phyloP scores from a whole-genome alignment of 1,140 invertebrate genomes.

The Octopus sinensis region DNA sequence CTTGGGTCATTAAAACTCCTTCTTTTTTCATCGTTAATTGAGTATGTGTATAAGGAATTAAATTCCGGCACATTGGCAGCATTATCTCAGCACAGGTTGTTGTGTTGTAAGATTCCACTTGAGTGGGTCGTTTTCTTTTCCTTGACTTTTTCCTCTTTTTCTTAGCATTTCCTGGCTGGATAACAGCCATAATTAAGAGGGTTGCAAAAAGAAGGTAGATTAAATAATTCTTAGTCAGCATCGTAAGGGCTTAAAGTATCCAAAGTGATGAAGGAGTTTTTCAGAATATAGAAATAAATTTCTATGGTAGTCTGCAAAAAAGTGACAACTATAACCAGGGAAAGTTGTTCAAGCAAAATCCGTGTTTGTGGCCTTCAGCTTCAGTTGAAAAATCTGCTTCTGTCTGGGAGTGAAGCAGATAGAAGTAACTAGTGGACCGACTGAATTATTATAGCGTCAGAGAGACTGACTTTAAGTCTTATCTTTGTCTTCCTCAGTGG shows the following conservation, averaged over 20 bases:
- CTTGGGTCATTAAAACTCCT: slow-evolving; percentile 21
- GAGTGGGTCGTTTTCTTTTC: not conserved
- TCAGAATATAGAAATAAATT: too few relatives aligned
- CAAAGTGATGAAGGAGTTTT: not conserved
- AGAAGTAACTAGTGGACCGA: too few relatives aligned
- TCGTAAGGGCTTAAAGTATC: not conserved
- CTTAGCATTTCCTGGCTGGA: not conserved
- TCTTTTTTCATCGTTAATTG: slow-evolving; percentile 29
- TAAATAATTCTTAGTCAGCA: not conserved
- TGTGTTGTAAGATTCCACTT: not conserved
- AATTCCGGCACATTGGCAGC: slow-evolving; percentile 39
- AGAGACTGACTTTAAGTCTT: too few relatives aligned
- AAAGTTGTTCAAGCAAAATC: not conserved
- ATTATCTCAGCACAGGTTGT: slow-evolving; percentile 28
- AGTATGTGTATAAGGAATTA: slow-evolving; percentile 35
- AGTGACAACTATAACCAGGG: too few relatives aligned
- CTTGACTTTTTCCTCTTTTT: not conserved
- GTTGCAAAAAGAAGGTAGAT: not conserved
- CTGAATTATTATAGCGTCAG: too few relatives aligned
- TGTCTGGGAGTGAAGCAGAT: too few relatives aligned
- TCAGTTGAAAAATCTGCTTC: too few relatives aligned
- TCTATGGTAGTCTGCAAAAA: too few relatives aligned
- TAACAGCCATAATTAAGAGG: not conserved
- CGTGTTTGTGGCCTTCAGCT: not conserved
- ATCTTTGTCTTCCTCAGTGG: too few relatives aligned